phyloP scores from a whole-genome alignment of 2,113 vertebrate species.

The Hemiscyllium ocellatum region DNA sequence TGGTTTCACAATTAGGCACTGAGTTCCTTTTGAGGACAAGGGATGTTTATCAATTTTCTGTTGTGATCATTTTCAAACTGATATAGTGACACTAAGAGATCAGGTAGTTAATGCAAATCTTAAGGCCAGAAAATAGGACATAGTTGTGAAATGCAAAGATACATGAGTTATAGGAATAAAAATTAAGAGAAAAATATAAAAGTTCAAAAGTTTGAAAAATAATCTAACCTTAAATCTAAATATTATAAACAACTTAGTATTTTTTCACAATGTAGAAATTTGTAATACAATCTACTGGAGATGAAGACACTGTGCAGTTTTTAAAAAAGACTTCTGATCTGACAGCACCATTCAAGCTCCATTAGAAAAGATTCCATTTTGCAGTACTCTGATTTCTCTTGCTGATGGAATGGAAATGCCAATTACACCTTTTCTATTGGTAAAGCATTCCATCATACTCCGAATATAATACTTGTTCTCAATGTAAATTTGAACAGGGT shows the following conservation, averaged over 20 bases:
- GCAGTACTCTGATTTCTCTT: neutral
- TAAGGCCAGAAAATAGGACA: neutral
- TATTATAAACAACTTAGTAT: neutral
- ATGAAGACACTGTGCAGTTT: neutral
- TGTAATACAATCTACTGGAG: neutral
- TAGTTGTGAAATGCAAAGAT: neutral
- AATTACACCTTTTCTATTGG: neutral
- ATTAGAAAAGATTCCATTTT: slow-evolving; percentile 6
- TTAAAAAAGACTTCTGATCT: neutral
- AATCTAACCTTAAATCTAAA: neutral
- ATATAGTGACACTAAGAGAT: neutral
- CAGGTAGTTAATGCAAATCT: neutral
- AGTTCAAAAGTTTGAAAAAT: neutral
- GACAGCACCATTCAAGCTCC: neutral
- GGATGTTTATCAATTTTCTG: neutral
- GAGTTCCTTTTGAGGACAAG: no score
- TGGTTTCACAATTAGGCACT: no score
- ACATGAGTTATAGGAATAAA: neutral
- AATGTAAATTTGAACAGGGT: neutral
- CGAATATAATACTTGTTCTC: slow-evolving; percentile 12
- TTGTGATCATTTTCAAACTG: neutral
- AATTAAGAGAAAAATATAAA: neutral
- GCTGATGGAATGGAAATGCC: neutral
- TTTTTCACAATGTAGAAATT: neutral
- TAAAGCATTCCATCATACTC: neutral